Evolutionary conservation across 2,113 vertebrate genomes (phyloP), one percentile per base, ranked within the genome.

Genomic region (Serinus canaria): DNA sequence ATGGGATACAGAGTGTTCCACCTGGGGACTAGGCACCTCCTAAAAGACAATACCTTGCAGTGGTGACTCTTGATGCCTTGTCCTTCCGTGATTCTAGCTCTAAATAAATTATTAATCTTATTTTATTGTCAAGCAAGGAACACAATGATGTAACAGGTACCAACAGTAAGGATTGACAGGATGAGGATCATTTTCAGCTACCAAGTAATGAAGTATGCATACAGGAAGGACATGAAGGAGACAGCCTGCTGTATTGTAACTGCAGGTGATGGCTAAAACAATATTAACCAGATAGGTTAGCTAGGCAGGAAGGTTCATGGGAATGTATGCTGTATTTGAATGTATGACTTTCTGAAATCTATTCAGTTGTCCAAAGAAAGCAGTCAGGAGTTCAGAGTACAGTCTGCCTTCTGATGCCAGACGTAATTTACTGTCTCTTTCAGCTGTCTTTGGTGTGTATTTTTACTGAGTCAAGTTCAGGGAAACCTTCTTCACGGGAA

Each of bases 221-320:
- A 97, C n/a, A 98, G 98, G 46, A 98, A 97, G 41, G 95, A 98
- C 50, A 8, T 96, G 46, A 98, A 98, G 92, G 98, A 99, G 19
- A 96, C 94, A 46, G 92, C 46, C 58, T 90, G 56, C 90, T 94
- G 97, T 98, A 97, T 5, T 66, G 24, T 20, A 78, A 31, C 10
- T 16, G 15, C 18, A 62, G 11, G 8, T 37, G 21, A 25, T 33
- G 2, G 15, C 31, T 66, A 31, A 28, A 33, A 16, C 9, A 41
- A 1, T 15, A 83, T 66, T 73, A 66, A 63, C 18, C 46, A 64
- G 3, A 1, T 13, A 21, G 55, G 63, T 72, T 44, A 85, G 41
- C 68, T 3, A 60, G 7, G 23, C 76, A 63, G 33, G 25, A 53
- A 1, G 21, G 28, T 27, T 35, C 58, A 56, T 2, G 9, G 27